These are phyloP conservation scores for Enteromius trimaculatus DNA, from an alignment of 2,797 vertebrate genomes.

Conservation along the genomic window DNA sequence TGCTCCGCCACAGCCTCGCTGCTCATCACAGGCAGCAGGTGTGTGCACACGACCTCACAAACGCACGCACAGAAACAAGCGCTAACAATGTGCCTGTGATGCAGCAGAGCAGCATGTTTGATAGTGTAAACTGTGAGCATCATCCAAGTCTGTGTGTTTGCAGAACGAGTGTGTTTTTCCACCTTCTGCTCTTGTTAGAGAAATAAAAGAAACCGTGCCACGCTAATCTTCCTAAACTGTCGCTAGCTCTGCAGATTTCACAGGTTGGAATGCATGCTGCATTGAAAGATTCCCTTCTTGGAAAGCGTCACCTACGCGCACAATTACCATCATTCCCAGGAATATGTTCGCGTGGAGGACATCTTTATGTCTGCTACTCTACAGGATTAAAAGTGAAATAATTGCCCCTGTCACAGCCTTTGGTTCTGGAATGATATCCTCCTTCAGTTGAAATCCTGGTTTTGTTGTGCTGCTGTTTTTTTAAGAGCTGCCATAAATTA, in stretches of 20 bases:
- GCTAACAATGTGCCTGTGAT: not conserved
- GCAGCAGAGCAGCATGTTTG: not conserved
- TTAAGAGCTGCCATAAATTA: constrained; percentile 35
- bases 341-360: not conserved
- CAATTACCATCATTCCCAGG: constrained; percentile 14
- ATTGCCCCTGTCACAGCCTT: constrained; percentile 20
- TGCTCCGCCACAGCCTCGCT: not conserved
- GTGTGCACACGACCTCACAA: constrained; percentile 20
- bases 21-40: constrained; percentile 21
- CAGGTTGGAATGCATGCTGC: not conserved
- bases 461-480: constrained; percentile 39
- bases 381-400: constrained; percentile 32
- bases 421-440: constrained; percentile 15
- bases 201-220: constrained; percentile 6
- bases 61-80: constrained; percentile 1
- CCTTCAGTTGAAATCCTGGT: constrained; percentile 22
- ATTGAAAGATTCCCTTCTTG: not conserved
- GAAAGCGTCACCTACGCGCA: not conserved
- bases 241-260: not conserved
- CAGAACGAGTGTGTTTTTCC: not conserved
- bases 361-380: constrained; percentile 8
- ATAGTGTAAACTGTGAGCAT: not conserved
- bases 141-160: not conserved
- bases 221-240: constrained; percentile 13
- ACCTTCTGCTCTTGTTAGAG: not conserved